These are phyloP conservation scores for Cairina moschata DNA, from an alignment of 2,113 vertebrate species.

Conservation along the genomic window DNA sequence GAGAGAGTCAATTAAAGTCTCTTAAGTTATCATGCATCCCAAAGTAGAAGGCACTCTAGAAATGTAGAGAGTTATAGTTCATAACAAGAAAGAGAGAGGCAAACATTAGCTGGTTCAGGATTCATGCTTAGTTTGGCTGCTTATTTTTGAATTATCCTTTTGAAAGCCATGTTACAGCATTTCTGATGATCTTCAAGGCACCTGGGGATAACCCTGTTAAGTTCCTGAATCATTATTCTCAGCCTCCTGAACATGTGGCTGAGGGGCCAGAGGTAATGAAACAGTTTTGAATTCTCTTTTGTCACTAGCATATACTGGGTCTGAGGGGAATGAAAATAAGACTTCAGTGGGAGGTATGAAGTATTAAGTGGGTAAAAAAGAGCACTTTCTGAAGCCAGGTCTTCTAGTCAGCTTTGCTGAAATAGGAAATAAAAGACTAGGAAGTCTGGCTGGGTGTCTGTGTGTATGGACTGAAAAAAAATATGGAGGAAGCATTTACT, in stretches of 20 bases:
- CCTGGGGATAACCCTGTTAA: not conserved
- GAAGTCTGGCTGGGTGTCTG: not conserved
- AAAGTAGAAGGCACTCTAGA: slow-evolving; percentile 3
- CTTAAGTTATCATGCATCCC: not conserved
- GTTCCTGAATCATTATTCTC: not conserved
- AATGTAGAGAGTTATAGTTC: not conserved
- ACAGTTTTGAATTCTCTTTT: not conserved
- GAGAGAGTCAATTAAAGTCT: slow-evolving; percentile 1
- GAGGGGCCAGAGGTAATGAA: not conserved
- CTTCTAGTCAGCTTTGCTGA: not conserved
- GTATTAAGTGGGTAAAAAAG: not conserved
- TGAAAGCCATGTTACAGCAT: not conserved
- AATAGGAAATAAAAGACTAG: not conserved
- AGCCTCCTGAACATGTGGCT: not conserved
- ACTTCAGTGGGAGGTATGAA: not conserved
- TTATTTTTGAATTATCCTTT: not conserved
- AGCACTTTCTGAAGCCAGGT: not conserved
- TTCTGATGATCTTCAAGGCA: not conserved
- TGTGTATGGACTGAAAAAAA: not conserved
- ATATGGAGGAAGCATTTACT: not conserved
- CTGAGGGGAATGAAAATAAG: not conserved
- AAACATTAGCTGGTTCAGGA: not conserved
- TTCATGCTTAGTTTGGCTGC: not conserved
- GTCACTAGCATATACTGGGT: not conserved
- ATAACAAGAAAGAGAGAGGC: not conserved